Evolutionary conservation across 2,113 vertebrate species (phyloP).

Genomic region (Mandrillus leucophaeus): DNA sequence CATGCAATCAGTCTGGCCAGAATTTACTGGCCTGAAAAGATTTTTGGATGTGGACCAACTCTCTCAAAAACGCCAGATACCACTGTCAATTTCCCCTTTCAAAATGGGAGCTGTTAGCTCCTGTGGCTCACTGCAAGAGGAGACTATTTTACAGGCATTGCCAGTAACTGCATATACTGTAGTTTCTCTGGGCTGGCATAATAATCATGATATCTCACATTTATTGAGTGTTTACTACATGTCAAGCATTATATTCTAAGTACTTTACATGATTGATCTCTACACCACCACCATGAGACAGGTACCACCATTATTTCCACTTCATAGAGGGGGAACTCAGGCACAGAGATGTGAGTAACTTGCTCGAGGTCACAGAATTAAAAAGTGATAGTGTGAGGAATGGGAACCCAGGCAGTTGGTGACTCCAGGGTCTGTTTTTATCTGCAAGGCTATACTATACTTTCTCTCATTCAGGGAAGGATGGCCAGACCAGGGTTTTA

Average conservation of each 20-base stretch:
- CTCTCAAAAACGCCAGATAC: not conserved
- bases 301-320: not conserved
- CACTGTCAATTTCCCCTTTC: not conserved
- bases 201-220: not conserved
- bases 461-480: not conserved
- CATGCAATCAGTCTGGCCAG: not conserved
- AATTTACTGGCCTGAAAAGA: not conserved
- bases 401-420: not conserved
- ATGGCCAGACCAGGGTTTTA: not conserved
- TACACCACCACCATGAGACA: not conserved
- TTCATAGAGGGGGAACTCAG: not conserved
- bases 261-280: not conserved
- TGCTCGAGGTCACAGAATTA: not conserved
- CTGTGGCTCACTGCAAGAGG: not conserved
- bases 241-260: not conserved
- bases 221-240: not conserved
- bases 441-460: fast-evolving
- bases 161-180: not conserved
- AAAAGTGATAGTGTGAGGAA: not conserved
- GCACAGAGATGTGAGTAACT: not conserved
- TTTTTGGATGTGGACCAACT: not conserved
- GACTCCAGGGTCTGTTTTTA: not conserved
- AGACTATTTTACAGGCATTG: not conserved
- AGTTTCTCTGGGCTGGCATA: not conserved
- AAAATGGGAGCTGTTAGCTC: not conserved